These are phyloP conservation scores for Ceratina australensis DNA, from an alignment of 1,140 invertebrate species.

Conservation along the genomic window DNA sequence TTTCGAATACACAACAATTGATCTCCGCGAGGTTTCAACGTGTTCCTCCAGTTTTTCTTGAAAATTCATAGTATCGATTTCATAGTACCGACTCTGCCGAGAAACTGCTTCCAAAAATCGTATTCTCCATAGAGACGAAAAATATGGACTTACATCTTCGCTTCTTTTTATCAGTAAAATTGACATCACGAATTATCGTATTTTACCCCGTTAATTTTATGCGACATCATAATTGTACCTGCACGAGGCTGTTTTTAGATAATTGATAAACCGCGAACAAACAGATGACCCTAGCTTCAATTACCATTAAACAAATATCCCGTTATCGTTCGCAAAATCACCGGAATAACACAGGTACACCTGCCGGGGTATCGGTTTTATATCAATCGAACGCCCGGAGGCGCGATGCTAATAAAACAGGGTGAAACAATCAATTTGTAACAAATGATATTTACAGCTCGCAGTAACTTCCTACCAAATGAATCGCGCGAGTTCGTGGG, in stretches of 20 bases:
- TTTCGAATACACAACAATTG: background rate
- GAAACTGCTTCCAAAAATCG: no score
- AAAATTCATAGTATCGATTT: no score
- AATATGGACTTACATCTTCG: no score
- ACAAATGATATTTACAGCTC: constrained; percentile 1
- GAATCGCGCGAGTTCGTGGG: background rate
- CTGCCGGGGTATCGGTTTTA: background rate
- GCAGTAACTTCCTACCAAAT: background rate
- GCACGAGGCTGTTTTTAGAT: background rate
- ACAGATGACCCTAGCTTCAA: background rate
- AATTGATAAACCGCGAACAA: constrained; percentile 3
- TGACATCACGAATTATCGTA: background rate
- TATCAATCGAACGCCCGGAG: no score
- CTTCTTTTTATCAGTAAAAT: background rate
- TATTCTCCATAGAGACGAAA: no score
- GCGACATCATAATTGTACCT: background rate
- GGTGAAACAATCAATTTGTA: background rate
- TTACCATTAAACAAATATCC: constrained; percentile 8
- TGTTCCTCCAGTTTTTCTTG: no score
- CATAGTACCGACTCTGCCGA: no score
- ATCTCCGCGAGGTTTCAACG: background rate
- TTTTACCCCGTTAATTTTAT: background rate
- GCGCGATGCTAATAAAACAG: background rate
- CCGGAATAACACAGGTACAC: background rate
- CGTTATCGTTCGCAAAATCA: background rate